Evolutionary conservation across 92 coral and sea anemone species (phyloP).

Genomic region (Actinernus sp.): DNA sequence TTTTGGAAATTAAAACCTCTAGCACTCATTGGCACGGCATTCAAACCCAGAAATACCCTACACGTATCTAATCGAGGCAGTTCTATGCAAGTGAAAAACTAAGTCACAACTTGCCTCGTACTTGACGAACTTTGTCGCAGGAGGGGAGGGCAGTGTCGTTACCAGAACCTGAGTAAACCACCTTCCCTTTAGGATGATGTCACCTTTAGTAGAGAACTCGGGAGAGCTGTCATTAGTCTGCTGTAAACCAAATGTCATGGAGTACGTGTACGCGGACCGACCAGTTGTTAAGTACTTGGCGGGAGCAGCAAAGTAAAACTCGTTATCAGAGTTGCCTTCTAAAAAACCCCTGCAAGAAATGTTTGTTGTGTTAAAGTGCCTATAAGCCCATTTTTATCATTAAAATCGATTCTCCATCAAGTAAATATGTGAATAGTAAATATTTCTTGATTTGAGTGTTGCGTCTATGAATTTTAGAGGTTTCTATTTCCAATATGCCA

Average conservation of each 20-base stretch:
- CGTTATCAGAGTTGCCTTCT: slow-evolving; percentile 20
- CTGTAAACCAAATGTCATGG: slow-evolving; percentile 69
- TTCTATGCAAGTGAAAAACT: too few species aligned
- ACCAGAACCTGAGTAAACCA: slow-evolving; percentile 75
- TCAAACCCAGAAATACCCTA: too few species aligned
- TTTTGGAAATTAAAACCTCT: too few species aligned
- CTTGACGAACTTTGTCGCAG: slow-evolving; percentile 22
- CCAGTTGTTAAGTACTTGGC: slow-evolving; percentile 71
- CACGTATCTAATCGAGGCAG: too few species aligned
- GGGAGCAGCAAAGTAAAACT: slow-evolving; percentile 83
- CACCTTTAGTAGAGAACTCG: slow-evolving; percentile 66
- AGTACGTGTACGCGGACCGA: slow-evolving; percentile 80
- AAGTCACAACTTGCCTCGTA: slow-evolving; percentile 84
- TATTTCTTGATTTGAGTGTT: too few species aligned
- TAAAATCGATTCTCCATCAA: too few species aligned
- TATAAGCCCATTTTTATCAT: too few species aligned
- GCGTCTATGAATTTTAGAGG: too few species aligned
- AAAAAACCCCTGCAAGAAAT: slow-evolving; percentile 59
- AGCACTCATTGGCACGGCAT: too few species aligned
- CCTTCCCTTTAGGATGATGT: slow-evolving; percentile 81
- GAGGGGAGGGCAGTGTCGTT: slow-evolving; percentile 60
- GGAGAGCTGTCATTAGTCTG: slow-evolving; percentile 54
- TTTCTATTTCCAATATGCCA: too few species aligned
- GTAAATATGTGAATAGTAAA: too few species aligned
- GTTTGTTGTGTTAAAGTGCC: too few species aligned